Evolutionary conservation across 2,113 vertebrate genomes (phyloP).

Genomic region (Pangasianodon gigas): DNA sequence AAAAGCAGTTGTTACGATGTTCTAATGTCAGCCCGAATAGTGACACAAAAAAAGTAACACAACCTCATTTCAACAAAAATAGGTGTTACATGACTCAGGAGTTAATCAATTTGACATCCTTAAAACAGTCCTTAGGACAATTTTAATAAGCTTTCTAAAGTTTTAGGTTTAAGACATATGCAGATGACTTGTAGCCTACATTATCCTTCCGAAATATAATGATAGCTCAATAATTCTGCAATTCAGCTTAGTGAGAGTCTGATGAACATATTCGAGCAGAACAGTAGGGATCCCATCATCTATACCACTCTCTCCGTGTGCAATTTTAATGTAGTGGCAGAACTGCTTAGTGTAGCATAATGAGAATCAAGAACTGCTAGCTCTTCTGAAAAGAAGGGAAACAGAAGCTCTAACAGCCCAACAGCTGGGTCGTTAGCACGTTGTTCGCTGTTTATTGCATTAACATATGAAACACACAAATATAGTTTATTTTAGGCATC

Average conservation of each 20-base stretch:
- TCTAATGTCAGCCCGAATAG: not conserved
- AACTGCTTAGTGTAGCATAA: constrained; percentile 41
- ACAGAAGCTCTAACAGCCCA: constrained; percentile 10
- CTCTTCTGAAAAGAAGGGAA: constrained; percentile 15
- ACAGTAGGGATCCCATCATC: constrained; percentile 24
- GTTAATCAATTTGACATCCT: not conserved
- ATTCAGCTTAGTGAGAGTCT: constrained; percentile 9
- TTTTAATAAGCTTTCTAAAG: not conserved
- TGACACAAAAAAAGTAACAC: not conserved
- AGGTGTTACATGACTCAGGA: not conserved
- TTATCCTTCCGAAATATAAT: not conserved
- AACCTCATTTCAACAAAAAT: not conserved
- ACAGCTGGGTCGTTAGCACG: constrained; percentile 16
- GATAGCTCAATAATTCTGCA: not conserved
- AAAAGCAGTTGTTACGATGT: not conserved
- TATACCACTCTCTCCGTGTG: not conserved
- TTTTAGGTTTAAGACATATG: not conserved
- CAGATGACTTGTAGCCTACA: not conserved
- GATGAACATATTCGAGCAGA: not conserved
- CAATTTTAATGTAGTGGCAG: constrained; percentile 32
- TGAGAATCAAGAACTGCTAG: constrained; percentile 28
- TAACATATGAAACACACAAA: constrained; percentile 41
- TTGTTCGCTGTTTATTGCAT: constrained; percentile 15
- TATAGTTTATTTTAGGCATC: not conserved
- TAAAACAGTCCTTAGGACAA: not conserved